These are phyloP conservation scores for Alosa alosa DNA, from an alignment of 2,113 vertebrate species.

Conservation along the genomic window DNA sequence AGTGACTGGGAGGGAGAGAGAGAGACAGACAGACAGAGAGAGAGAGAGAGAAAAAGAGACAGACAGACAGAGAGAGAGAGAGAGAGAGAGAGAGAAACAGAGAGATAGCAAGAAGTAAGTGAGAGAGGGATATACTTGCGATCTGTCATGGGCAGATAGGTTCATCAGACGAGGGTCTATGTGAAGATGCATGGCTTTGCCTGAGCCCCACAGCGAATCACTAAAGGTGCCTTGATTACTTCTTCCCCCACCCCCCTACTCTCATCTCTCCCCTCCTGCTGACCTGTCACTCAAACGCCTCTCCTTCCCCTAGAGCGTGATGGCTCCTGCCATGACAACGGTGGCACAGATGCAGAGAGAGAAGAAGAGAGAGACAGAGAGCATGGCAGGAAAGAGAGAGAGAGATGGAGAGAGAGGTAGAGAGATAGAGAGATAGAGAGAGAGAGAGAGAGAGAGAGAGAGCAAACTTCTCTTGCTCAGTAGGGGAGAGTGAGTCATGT, in stretches of 20 bases:
- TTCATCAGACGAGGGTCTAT: conserved; percentile 31
- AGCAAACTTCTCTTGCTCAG: not conserved
- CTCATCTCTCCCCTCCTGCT: conserved; percentile 24
- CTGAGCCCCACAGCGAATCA: conserved; percentile 20
- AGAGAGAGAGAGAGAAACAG: not conserved
- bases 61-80: not conserved
- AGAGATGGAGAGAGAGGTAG: not conserved
- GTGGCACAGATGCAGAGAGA: not conserved
- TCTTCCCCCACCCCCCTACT: conserved; percentile 22
- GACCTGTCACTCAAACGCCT: not conserved
- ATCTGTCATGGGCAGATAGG: conserved; percentile 41
- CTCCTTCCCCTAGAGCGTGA: not conserved
- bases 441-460: not conserved
- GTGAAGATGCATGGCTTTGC: conserved; percentile 27
- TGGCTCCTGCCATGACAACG: not conserved
- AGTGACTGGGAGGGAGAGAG: not conserved
- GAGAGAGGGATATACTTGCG: not conserved
- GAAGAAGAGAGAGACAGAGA: not conserved
- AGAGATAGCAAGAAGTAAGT: not conserved
- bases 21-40: not conserved
- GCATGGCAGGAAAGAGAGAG: not conserved
- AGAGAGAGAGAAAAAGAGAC: not conserved
- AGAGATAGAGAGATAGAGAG: not conserved
- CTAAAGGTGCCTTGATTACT: conserved; percentile 39
- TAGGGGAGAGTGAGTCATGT: not conserved